Evolutionary conservation across 2,797 vertebrate species (phyloP).

Genomic region (Peromyscus attwateri): DNA sequence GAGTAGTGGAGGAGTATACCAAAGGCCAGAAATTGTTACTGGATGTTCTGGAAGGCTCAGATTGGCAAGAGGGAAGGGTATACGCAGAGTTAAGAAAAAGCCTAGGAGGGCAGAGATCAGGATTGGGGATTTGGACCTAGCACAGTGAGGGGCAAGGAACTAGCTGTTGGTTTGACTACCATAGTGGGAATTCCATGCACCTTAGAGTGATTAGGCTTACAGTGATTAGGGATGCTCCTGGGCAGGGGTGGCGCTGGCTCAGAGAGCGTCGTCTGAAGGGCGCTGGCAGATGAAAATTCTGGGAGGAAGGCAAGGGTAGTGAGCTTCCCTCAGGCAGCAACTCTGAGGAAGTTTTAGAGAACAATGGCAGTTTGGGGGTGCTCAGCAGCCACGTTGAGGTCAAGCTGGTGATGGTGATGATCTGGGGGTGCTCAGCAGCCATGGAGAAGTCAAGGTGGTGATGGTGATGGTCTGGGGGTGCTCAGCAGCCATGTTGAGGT

Average conservation of each 20-base stretch:
- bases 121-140: not conserved
- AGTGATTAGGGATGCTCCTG: fast-evolving
- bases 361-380: not conserved
- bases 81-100: not conserved
- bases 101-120: not conserved
- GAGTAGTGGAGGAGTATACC: too few relatives aligned
- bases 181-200: not conserved
- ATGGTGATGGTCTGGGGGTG: too few relatives aligned
- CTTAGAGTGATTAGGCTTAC: not conserved
- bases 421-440: not conserved
- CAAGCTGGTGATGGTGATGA: too few relatives aligned
- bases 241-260: not conserved
- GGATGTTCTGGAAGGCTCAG: not conserved
- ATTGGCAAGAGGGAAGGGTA: not conserved
- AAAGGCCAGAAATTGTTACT: not conserved
- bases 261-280: not conserved
- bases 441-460: not conserved
- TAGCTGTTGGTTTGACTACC: not conserved
- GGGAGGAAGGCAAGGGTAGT: not conserved
- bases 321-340: not conserved
- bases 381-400: not conserved
- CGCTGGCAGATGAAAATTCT: not conserved
- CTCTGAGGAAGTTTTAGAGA: not conserved
- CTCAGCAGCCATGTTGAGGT: not conserved
- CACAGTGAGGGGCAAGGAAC: fast-evolving